Evolutionary conservation across 2,113 vertebrate species (phyloP).

Genomic region (Zosterops japonicus): DNA sequence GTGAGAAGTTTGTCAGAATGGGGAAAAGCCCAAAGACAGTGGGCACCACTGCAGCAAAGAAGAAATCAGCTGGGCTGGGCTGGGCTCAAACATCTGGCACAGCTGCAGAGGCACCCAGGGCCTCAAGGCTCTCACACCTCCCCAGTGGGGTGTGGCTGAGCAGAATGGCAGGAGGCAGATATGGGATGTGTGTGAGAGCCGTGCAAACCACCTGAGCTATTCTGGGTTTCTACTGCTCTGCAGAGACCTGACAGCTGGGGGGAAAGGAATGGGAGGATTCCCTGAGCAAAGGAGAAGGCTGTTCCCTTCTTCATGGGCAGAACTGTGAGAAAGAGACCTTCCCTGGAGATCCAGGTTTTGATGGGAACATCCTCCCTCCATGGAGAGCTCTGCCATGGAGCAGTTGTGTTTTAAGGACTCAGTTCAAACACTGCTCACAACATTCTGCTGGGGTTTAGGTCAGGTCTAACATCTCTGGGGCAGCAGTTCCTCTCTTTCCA

Average conservation of each 20-base stretch:
- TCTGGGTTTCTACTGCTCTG: background rate
- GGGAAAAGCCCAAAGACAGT: background rate
- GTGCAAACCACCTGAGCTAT: background rate
- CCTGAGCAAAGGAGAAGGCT: background rate
- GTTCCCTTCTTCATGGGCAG: background rate
- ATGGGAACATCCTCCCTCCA: background rate
- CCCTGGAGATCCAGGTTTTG: background rate
- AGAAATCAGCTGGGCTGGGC: background rate
- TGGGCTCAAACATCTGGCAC: background rate
- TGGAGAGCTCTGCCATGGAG: background rate
- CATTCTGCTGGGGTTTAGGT: background rate
- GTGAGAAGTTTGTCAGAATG: background rate
- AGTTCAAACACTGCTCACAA: background rate
- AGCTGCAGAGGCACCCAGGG: background rate
- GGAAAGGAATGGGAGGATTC: background rate
- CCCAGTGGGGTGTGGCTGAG: background rate
- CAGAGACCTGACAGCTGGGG: background rate
- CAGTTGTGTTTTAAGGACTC: background rate
- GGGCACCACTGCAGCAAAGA: background rate
- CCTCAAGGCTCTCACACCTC: background rate
- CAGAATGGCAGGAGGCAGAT: background rate
- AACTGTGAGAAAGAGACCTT: background rate
- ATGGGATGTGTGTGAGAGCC: background rate
- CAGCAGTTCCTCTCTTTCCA: conserved; percentile 7
- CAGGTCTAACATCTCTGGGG: background rate